Evolutionary conservation across 1,140 invertebrate species (phyloP).

Genomic region (Camponotus vicinus): DNA sequence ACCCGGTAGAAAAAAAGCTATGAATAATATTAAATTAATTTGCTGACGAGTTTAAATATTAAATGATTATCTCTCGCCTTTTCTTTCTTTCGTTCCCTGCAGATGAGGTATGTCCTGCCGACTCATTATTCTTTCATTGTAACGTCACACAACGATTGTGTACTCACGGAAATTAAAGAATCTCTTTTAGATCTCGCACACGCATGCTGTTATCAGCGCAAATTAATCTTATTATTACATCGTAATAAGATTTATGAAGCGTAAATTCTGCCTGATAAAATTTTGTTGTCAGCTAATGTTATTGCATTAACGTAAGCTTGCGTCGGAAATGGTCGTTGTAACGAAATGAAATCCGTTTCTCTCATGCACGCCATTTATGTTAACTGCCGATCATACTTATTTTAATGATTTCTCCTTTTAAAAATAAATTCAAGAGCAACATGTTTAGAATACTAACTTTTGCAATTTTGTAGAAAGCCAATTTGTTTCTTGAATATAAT

Average conservation of each 20-base stretch:
- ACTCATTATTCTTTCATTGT: conserved; percentile 46
- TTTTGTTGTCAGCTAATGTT: conserved; percentile 41
- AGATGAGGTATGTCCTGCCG: conserved; percentile 10
- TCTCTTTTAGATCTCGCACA: conserved; percentile 26
- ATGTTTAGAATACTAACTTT: background rate
- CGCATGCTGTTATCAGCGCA: conserved; percentile 12
- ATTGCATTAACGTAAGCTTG: conserved; percentile 24
- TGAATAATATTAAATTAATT: conserved; percentile 20
- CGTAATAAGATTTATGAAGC: conserved; percentile 44
- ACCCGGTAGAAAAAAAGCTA: background rate
- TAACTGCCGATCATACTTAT: conserved; percentile 28
- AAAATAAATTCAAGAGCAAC: background rate
- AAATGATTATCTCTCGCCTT: background rate
- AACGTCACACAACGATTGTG: conserved; percentile 11
- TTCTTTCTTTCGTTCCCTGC: background rate
- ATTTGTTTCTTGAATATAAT: background rate
- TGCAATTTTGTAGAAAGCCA: background rate
- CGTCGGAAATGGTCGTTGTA: conserved; percentile 4
- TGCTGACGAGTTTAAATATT: conserved; percentile 18
- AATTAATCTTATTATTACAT: conserved; percentile 36
- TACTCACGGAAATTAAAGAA: conserved; percentile 47
- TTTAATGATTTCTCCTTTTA: background rate
- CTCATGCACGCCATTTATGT: conserved; percentile 2
- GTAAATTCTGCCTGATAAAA: conserved; percentile 41
- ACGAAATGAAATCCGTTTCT: conserved; percentile 34